Base-by-base conservation (phyloP, 2,888 invertebrate species). In the Xestobium rufovillosum region DNA sequence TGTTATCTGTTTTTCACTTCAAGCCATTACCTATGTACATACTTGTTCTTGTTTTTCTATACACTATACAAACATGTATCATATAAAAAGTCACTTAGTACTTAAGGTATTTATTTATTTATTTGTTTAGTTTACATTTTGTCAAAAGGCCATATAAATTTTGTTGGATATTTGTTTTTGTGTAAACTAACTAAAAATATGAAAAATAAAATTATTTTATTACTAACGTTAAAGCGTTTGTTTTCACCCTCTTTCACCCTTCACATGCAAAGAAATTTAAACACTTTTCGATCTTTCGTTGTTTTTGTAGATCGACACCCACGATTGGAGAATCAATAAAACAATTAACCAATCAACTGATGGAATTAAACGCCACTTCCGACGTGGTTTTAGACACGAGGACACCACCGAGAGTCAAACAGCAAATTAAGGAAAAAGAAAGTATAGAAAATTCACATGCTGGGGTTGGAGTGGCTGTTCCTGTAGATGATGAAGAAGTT, bases 391-490 rank as follows among this genome's bases (percentile, higher is more conserved):
- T 70, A 4, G 79, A 80, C 48, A 72, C 72, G 1, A 69, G 78
- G 61, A 75, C 78, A 44, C 78, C 78, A 12, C 77, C 78, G 3
- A 76, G 72, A 60, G 55, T 78, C 1, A 76, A 76, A 57, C 69
- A 67, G 35, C 73, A 73, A 55, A 49, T 68, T 8, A 56, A 57
- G 69, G 51, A 65, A 63, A 45, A 56, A 48, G 43, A 61, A 44
- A 50, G 61, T 14, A 40, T 59, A 3, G 74, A 76, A 57, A 69
- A 68, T 43, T 69, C 71, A 3, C 79, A 81, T 52, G 72, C 71
- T 4, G 84, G 83, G 2, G 69, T 80, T 17, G n/a, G n/a, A n/a
- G 33, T 49, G 9, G 64, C 64, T 0, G 60, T 61, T 37, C 63
- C 64, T 3, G 43, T 64, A 1, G 57, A 60, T 36, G 62, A 58